phyloP scores from a whole-genome alignment of 2,888 invertebrate species.

The Xylota segnis region DNA sequence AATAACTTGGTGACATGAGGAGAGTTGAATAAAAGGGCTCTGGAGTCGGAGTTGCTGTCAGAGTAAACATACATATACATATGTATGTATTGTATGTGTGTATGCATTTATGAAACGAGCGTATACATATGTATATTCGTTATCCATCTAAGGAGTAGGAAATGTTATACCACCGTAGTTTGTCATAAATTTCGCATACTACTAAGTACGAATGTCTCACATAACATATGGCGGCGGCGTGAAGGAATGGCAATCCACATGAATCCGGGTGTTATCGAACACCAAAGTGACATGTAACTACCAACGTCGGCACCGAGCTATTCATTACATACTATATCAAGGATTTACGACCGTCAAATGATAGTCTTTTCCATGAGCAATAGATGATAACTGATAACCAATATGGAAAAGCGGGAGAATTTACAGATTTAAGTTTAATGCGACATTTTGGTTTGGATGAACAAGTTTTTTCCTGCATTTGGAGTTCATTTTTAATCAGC shows the following conservation, averaged over 20 bases:
- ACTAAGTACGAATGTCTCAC: slow-evolving; percentile 44
- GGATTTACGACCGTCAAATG: slow-evolving; percentile 76
- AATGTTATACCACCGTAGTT: slow-evolving; percentile 50
- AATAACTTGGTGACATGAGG: slow-evolving; percentile 39
- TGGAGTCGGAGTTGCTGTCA: neutral
- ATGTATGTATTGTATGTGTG: too few species aligned
- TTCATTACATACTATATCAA: slow-evolving; percentile 72
- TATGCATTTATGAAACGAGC: slow-evolving; percentile 28
- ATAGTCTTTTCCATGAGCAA: slow-evolving; percentile 57
- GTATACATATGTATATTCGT: slow-evolving; percentile 45
- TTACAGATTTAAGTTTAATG: too few species aligned
- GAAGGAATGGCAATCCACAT: slow-evolving; percentile 20
- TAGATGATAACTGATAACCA: neutral
- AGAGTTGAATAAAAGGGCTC: slow-evolving; percentile 15
- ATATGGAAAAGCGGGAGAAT: neutral
- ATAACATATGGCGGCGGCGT: slow-evolving; percentile 23
- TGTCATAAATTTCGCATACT: slow-evolving; percentile 53
- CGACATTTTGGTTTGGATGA: too few species aligned
- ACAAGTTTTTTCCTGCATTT: too few species aligned
- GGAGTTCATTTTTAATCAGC: too few species aligned
- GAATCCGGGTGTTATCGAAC: slow-evolving; percentile 45
- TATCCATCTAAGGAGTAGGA: slow-evolving; percentile 34
- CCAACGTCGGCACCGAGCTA: slow-evolving; percentile 48
- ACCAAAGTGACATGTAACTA: slow-evolving; percentile 50
- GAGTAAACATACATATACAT: slow-evolving; percentile 5